Evolutionary conservation across 1,140 invertebrate genomes (phyloP).

Genomic region (Brachionus sp.): DNA sequence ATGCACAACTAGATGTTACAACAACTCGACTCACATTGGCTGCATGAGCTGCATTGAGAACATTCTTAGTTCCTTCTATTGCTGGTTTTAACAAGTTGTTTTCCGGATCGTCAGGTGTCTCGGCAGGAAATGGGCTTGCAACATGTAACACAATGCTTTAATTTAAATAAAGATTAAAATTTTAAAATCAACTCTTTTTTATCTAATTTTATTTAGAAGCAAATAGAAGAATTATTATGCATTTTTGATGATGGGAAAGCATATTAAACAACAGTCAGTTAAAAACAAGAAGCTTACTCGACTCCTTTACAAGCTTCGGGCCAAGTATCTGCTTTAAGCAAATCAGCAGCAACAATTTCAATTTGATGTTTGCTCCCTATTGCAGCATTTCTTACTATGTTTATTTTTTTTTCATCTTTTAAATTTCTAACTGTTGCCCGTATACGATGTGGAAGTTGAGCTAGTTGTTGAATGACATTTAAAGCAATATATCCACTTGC

Average conservation of each 20-base stretch:
- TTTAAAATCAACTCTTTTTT: too few relatives aligned
- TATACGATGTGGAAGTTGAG: slow-evolving; percentile 61
- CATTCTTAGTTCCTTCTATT: slow-evolving; percentile 63
- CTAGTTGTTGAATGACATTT: slow-evolving; percentile 63
- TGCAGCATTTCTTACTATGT: slow-evolving; percentile 56
- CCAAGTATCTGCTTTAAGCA: slow-evolving; percentile 56
- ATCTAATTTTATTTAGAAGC: too few relatives aligned
- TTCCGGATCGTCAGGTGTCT: slow-evolving; percentile 56
- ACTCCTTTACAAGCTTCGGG: slow-evolving; percentile 61
- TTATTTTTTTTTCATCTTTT: slow-evolving; percentile 55
- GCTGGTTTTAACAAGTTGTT: slow-evolving; percentile 62
- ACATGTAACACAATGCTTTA: slow-evolving; percentile 61
- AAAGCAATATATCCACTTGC: slow-evolving; percentile 64
- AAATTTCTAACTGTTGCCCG: slow-evolving; percentile 63
- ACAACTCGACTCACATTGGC: slow-evolving; percentile 62
- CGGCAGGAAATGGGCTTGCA: slow-evolving; percentile 63
- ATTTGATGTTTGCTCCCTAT: slow-evolving; percentile 59
- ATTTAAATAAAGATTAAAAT: not conserved
- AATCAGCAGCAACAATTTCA: slow-evolving; percentile 59
- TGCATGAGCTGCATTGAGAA: slow-evolving; percentile 62
- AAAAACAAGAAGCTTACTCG: not conserved
- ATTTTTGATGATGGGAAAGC: not conserved
- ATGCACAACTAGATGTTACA: slow-evolving; percentile 63
- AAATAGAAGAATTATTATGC: too few relatives aligned
- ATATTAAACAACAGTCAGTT: not conserved